Evolutionary conservation across 2,797 vertebrate species (phyloP), one percentile per base, ranked within the genome.

Genomic region (Crypturellus tataupa): DNA sequence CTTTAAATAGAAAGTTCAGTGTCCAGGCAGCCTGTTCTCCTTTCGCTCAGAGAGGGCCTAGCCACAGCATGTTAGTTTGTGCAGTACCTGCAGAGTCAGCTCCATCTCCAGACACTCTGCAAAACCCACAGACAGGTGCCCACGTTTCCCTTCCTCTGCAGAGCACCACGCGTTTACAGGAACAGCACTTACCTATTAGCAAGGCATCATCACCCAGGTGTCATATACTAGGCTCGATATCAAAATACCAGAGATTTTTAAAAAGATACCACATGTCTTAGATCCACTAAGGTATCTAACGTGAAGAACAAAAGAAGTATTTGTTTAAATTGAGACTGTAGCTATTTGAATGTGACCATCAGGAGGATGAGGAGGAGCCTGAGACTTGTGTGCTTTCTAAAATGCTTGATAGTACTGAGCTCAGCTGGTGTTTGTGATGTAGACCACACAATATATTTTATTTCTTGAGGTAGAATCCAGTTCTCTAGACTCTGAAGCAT

Each of bases 1-100:
- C 58, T 91, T 96, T 92, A 65, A 85, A 94, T 69, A 49, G 85
- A 60, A 94, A 84, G 56, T 85, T 96, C 89, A 49, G 59, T 84
- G 62, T 90, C 87, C 90, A 79, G 69, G 64, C 79, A 72, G 78
- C 13, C 65, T 82, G 68, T 82, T 95, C 90, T 75, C 53, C 75
- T 90, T 89, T 87, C 58, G 58, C 64, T 81, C 64, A 80, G 80
- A 39, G 49, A 71, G 49, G 27, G 25, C n/a, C 91, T 69, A 62
- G 37, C 67, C 39, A 20, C 33, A 11, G 63, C 6, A 17, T 42
- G 62, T 67, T 53, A 73, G 6, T 75, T 55, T 7, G 27, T 77
- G 18, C 44, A 20, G 64, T n/a, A 49, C 65, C 80, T 88, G 88
- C 72, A 60, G 85, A 53, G 49, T 37, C 73, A 33, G 77, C 59